Conservation (phyloP, 2,113 vertebrate genomes). For the Ginglymostoma cirratum region DNA sequence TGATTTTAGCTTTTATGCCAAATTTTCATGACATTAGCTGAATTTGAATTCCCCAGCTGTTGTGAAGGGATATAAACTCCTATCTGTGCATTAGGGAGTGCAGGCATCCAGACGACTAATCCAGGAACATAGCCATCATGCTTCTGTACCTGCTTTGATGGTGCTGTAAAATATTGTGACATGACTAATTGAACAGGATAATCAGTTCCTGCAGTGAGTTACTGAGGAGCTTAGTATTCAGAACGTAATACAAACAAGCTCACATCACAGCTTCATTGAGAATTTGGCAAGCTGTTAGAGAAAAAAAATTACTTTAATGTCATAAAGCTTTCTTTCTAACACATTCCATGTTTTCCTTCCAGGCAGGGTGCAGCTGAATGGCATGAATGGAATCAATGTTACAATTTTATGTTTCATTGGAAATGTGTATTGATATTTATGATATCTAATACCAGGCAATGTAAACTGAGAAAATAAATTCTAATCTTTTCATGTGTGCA, state of each 20-base stretch:
- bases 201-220: background rate
- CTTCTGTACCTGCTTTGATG: background rate
- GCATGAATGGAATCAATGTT: background rate
- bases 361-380: background rate
- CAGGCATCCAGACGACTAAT: too few relatives aligned
- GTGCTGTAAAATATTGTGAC: background rate
- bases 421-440: background rate
- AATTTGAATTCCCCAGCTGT: too few relatives aligned
- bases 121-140: too few relatives aligned
- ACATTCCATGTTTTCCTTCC: background rate
- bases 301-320: background rate
- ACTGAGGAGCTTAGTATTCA: background rate
- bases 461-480: background rate
- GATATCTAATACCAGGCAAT: background rate
- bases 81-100: too few relatives aligned
- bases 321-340: background rate
- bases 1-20: too few relatives aligned
- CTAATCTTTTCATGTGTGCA: background rate
- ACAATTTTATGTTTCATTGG: background rate
- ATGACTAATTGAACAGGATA: background rate
- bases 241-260: background rate
- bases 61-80: too few relatives aligned
- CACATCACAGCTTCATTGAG: background rate
- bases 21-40: too few relatives aligned
- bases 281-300: background rate